A percentile compares a stretch with the other conserved stretches of the same genome.
phyloP scores from a whole-genome alignment of 2,797 vertebrate species.

The Protosalanx chinensis region DNA sequence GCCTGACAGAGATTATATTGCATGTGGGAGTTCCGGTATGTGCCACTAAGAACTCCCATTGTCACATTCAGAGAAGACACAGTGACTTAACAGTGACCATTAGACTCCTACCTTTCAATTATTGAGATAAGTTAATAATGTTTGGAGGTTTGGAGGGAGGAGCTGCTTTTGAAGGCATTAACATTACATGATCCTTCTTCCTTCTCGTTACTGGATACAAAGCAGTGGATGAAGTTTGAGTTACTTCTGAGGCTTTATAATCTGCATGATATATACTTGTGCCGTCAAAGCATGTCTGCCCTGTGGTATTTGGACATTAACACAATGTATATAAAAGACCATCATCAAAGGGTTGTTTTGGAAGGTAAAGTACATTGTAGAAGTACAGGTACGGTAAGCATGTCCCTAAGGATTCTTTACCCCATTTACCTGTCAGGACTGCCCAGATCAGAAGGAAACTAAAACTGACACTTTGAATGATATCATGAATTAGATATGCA shows the following conservation, averaged over 20 bases:
- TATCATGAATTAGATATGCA: conserved; percentile 32
- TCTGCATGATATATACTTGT: too few relatives aligned
- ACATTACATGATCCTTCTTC: conserved; percentile 66
- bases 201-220: conserved; percentile 16
- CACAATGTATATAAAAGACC: too few relatives aligned
- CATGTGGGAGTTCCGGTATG: conserved; percentile 56
- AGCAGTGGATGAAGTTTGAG: background rate
- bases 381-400: background rate
- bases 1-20: conserved; percentile 39
- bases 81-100: conserved; percentile 67
- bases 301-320: too few relatives aligned
- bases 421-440: conserved; percentile 25
- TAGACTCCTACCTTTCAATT: conserved; percentile 62
- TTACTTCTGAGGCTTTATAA: too few relatives aligned
- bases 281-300: too few relatives aligned
- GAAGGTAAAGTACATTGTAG: too few relatives aligned
- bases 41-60: conserved; percentile 41
- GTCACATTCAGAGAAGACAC: conserved; percentile 51
- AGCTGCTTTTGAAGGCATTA: conserved; percentile 68
- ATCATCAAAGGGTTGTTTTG: too few relatives aligned
- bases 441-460: conserved; percentile 15
- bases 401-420: conserved; percentile 1
- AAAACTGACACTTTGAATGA: conserved; percentile 29
- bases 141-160: conserved; percentile 55
- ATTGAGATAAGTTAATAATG: conserved; percentile 67